phyloP scores from a whole-genome alignment of 1,140 invertebrate genomes.

The Rhagoletis pomonella region DNA sequence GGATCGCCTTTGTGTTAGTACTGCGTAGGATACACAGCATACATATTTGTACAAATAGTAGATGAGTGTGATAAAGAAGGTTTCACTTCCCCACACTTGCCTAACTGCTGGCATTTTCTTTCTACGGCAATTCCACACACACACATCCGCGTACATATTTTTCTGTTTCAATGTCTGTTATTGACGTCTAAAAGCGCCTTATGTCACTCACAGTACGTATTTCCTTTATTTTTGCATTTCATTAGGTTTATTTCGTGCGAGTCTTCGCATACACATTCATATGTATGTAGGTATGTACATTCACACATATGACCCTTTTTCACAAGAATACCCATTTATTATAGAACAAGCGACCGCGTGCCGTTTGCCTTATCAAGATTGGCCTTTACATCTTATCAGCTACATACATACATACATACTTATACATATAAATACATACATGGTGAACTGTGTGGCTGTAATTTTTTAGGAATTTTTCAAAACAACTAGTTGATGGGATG shows the following conservation, averaged over 20 bases:
- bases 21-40: not conserved
- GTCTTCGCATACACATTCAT: not conserved
- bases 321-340: not conserved
- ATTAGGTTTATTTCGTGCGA: not conserved
- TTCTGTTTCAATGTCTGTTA: constrained; percentile 9
- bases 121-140: not conserved
- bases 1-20: not conserved
- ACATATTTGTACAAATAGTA: not conserved
- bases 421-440: too few relatives aligned
- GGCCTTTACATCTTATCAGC: constrained; percentile 35
- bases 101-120: not conserved
- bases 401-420: too few relatives aligned
- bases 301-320: not conserved
- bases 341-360: not conserved
- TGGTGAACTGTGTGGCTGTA: not conserved
- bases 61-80: not conserved
- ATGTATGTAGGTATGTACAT: not conserved
- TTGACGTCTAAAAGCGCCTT: constrained; percentile 42
- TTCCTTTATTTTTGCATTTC: constrained; percentile 4
- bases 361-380: constrained; percentile 36
- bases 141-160: not conserved
- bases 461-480: constrained; percentile 28
- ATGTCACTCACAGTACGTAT: constrained; percentile 1
- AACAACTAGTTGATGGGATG: constrained; percentile 17
- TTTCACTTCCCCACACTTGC: not conserved